phyloP scores from a whole-genome alignment of 2,113 vertebrate genomes.

The Petromus typicus region DNA sequence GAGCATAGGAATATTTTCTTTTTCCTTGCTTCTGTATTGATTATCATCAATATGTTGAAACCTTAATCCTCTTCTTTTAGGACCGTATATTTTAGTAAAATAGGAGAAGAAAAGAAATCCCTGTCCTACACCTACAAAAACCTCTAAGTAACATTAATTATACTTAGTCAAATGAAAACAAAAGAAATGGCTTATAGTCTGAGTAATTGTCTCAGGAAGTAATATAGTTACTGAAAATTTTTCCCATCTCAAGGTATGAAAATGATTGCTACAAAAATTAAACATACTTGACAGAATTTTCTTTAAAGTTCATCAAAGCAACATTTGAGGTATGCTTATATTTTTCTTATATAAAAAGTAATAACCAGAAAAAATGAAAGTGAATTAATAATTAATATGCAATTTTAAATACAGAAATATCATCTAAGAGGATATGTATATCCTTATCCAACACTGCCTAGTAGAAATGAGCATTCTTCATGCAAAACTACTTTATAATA shows the following conservation, averaged over 20 bases:
- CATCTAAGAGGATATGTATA: background rate
- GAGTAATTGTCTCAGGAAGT: constrained; percentile 55
- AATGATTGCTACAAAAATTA: constrained; percentile 63
- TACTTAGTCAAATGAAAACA: constrained; percentile 38
- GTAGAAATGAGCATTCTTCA: background rate
- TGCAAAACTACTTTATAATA: background rate
- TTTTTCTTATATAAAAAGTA: background rate
- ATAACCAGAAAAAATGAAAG: background rate
- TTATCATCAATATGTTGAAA: constrained; percentile 34
- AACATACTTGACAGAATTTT: constrained; percentile 60
- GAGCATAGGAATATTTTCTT: background rate
- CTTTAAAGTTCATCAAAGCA: constrained; percentile 1
- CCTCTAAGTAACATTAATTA: constrained; percentile 38
- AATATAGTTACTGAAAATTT: constrained; percentile 81
- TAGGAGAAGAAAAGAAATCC: background rate
- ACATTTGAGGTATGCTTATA: background rate
- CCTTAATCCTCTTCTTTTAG: background rate
- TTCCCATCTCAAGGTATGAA: constrained; percentile 45
- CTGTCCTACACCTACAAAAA: background rate
- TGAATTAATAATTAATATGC: background rate
- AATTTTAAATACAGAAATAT: background rate
- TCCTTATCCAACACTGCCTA: background rate
- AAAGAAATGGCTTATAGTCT: constrained; percentile 77
- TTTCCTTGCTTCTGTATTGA: background rate
- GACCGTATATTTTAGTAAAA: background rate